A percentile compares a stretch with the other conserved stretches of the same genome.
Evolutionary conservation across 2,888 invertebrate species (phyloP).

Genomic region (Cryptus armator): DNA sequence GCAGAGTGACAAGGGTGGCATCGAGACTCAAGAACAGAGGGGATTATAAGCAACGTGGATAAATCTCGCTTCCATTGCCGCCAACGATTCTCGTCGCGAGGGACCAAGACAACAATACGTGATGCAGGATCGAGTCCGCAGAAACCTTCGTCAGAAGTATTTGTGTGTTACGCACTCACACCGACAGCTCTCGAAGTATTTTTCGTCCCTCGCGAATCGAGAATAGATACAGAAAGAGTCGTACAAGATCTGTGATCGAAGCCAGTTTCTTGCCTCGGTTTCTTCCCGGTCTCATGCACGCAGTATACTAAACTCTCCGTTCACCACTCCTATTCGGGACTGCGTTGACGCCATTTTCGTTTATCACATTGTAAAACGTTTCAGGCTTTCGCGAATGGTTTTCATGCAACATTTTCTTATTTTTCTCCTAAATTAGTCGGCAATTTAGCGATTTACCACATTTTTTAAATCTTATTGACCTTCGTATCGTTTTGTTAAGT

Average conservation of each 20-base stretch:
- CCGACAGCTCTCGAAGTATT: conserved; percentile 14
- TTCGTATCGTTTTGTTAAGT: neutral
- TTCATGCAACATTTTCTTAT: neutral
- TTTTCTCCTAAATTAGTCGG: neutral
- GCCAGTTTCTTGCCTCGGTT: conserved; percentile 23
- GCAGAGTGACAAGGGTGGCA: conserved; percentile 13
- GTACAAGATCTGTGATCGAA: neutral
- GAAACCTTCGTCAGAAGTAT: conserved; percentile 11
- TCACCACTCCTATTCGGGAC: neutral
- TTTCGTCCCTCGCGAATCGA: conserved; percentile 14
- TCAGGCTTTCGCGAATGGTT: neutral
- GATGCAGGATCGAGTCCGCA: conserved; percentile 33
- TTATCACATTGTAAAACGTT: neutral
- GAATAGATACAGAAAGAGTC: conserved; percentile 9
- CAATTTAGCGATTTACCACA: neutral
- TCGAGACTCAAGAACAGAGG: neutral
- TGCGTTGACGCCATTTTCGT: neutral
- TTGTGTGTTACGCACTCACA: conserved; percentile 8
- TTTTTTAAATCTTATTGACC: neutral
- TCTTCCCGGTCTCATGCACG: conserved; percentile 7
- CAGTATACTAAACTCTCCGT: neutral
- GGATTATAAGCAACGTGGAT: conserved; percentile 24
- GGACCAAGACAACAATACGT: conserved; percentile 14
- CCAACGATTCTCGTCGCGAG: conserved; percentile 43
- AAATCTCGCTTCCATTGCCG: conserved; percentile 21